Evolutionary conservation across 2,797 vertebrate genomes (phyloP).

Genomic region (Lepus townsendii): DNA sequence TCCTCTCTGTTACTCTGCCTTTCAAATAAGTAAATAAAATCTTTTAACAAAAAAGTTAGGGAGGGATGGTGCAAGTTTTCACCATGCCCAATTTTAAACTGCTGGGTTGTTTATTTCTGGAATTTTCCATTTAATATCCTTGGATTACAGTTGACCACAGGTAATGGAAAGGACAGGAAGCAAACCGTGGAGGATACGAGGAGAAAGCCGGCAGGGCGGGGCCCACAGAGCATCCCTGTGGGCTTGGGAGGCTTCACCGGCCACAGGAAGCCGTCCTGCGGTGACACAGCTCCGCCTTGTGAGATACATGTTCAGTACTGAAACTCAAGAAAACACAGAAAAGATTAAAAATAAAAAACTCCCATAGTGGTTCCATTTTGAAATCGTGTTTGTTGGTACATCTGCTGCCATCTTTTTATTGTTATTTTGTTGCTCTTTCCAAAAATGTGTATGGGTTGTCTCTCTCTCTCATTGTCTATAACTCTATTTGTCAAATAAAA

Average conservation of each 20-base stretch:
- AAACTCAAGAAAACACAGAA: background rate
- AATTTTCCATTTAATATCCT: no score
- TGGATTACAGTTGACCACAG: no score
- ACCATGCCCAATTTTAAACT: no score
- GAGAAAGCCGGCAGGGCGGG: rapidly evolving
- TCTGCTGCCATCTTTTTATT: background rate
- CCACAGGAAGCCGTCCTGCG: background rate
- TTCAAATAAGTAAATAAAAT: no score
- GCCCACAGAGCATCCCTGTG: background rate
- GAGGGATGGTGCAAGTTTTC: no score
- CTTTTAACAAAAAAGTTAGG: no score
- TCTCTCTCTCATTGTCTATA: no score
- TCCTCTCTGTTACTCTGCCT: no score
- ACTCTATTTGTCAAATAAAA: no score
- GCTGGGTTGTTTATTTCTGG: no score
- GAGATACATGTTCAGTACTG: background rate
- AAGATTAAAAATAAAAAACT: background rate
- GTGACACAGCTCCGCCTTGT: background rate
- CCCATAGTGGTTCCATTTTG: background rate
- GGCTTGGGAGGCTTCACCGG: background rate
- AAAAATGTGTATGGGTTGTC: background rate
- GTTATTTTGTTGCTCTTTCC: background rate
- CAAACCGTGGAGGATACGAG: background rate
- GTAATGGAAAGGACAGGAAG: no score
- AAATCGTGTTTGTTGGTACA: background rate